These are phyloP conservation scores for Pachymerium ferrugineum DNA, from an alignment of 2,888 invertebrate species.

Conservation along the genomic window DNA sequence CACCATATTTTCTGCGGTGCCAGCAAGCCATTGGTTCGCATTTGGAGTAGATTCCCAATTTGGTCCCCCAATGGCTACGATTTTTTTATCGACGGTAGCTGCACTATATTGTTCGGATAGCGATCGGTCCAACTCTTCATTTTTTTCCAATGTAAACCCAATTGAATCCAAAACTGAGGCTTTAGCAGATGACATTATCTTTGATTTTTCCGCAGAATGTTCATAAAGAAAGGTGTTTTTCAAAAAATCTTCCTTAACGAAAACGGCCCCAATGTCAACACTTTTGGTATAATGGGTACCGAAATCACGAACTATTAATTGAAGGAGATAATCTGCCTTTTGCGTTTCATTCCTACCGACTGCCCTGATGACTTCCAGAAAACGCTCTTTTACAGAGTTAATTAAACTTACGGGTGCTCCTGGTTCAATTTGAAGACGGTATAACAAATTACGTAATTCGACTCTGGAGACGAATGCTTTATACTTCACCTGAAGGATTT, in stretches of 20 bases:
- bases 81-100: background rate
- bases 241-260: background rate
- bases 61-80: background rate
- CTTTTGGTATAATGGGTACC: background rate
- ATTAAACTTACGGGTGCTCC: background rate
- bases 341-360: background rate
- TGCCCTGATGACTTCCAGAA: background rate
- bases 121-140: background rate
- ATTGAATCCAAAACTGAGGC: background rate
- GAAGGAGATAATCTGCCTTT: background rate
- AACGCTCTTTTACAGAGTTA: background rate
- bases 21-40: background rate
- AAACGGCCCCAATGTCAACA: background rate
- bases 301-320: background rate
- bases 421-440: background rate
- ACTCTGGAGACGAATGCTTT: background rate
- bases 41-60: background rate
- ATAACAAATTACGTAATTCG: background rate
- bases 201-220: background rate
- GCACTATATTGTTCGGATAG: background rate
- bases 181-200: background rate
- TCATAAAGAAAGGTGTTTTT: background rate
- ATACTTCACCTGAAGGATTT: background rate
- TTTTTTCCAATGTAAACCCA: background rate
- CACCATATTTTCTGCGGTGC: background rate